These are phyloP conservation scores for Ceratitis capitata DNA, from an alignment of 1,140 invertebrate species.

Conservation along the genomic window DNA sequence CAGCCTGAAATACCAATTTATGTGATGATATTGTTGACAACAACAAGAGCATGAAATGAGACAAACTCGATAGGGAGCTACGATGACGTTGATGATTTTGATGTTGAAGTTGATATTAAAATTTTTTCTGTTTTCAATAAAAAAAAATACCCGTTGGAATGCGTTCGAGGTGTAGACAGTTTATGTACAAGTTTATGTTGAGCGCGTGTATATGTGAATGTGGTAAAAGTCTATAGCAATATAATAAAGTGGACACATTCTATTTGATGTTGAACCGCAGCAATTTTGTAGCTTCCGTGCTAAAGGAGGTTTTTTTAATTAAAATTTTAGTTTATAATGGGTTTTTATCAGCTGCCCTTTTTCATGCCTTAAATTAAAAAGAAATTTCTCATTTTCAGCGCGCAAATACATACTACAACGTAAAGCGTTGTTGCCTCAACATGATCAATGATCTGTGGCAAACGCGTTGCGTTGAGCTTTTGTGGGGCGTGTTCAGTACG, in stretches of 20 bases:
- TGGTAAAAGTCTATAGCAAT: not conserved
- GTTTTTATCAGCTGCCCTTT: constrained; percentile 63
- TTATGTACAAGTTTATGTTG: not conserved
- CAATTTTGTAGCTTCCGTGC: not conserved
- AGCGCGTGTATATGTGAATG: not conserved
- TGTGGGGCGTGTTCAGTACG: constrained; percentile 48
- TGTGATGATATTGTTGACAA: constrained; percentile 51
- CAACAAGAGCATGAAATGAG: not conserved
- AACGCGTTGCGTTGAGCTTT: not conserved
- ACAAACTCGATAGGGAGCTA: not conserved
- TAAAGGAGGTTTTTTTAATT: constrained; percentile 57
- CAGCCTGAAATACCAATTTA: constrained; percentile 51
- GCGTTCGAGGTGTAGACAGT: constrained; percentile 35
- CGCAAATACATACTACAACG: not conserved
- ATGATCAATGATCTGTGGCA: not conserved
- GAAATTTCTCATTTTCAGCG: constrained; percentile 61
- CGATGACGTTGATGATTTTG: constrained; percentile 31
- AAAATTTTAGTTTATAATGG: constrained; percentile 65
- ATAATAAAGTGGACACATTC: constrained; percentile 13
- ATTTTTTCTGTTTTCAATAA: not conserved
- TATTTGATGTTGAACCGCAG: not conserved
- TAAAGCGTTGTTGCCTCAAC: too few species aligned
- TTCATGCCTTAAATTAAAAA: constrained; percentile 64
- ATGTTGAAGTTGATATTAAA: not conserved
- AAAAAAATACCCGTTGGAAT: not conserved